Conservation (phyloP, 1,140 invertebrate genomes). For the Anthonomus grandis region DNA sequence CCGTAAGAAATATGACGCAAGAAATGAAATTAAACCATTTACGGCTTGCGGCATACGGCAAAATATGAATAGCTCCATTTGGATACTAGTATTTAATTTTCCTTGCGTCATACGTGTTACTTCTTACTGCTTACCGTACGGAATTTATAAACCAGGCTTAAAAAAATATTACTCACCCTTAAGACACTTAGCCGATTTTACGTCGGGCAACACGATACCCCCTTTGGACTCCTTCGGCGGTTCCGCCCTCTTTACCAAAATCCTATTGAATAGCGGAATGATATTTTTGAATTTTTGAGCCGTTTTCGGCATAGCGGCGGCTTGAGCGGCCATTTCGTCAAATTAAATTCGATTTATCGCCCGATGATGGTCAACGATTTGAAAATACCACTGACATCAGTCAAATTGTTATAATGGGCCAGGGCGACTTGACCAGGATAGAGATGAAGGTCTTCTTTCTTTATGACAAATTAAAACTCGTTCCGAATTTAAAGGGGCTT, state of each 20-base stretch:
- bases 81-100: no score
- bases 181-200: constrained; percentile 3
- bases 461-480: no score
- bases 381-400: no score
- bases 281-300: constrained; percentile 22
- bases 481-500: no score
- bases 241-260: constrained; percentile 32
- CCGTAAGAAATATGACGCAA: no score
- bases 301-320: constrained; percentile 13
- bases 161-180: constrained; percentile 3
- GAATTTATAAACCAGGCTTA: not conserved
- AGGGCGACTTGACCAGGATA: no score
- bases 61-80: no score
- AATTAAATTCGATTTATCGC: not conserved
- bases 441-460: no score
- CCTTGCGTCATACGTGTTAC: no score
- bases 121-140: not conserved
- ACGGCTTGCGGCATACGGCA: no score
- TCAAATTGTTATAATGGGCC: no score
- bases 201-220: constrained; percentile 34
- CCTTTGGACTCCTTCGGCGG: constrained; percentile 26
- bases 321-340: constrained; percentile 10
- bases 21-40: no score
- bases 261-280: constrained; percentile 30
- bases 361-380: not conserved